Evolutionary conservation across 2,113 vertebrate genomes (phyloP).

Genomic region (Calyptomena viridis): DNA sequence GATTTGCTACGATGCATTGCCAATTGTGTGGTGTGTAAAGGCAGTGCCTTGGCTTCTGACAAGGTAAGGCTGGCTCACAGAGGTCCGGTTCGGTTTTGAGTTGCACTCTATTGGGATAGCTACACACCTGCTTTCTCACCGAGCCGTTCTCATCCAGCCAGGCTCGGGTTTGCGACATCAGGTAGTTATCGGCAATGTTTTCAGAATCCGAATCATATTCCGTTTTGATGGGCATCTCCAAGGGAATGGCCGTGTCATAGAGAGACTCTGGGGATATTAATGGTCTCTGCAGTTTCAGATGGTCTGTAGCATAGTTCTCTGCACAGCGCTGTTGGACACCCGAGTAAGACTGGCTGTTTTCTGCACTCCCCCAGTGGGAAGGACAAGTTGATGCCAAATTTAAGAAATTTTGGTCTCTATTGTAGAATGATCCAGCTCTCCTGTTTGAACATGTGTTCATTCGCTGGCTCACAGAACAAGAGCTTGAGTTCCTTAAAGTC

Average conservation of each 20-base stretch:
- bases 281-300: slow-evolving; percentile 76
- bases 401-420: slow-evolving; percentile 70
- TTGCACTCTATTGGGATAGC: slow-evolving; percentile 74
- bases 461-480: slow-evolving; percentile 64
- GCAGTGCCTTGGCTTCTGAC: slow-evolving; percentile 78
- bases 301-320: slow-evolving; percentile 73
- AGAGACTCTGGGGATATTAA: slow-evolving; percentile 56
- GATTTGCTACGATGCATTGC: slow-evolving; percentile 72
- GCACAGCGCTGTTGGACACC: slow-evolving; percentile 68
- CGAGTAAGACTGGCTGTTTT: slow-evolving; percentile 70
- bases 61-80: slow-evolving; percentile 75
- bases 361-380: slow-evolving; percentile 66
- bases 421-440: slow-evolving; percentile 71
- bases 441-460: slow-evolving; percentile 67
- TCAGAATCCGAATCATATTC: slow-evolving; percentile 88
- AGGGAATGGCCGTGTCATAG: slow-evolving; percentile 71
- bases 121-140: slow-evolving; percentile 68
- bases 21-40: slow-evolving; percentile 71
- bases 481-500: slow-evolving; percentile 66
- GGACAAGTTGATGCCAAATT: slow-evolving; percentile 72
- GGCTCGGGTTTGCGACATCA: slow-evolving; percentile 33
- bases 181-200: slow-evolving; percentile 73
- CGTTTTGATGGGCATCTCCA: slow-evolving; percentile 85
- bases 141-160: slow-evolving; percentile 75
- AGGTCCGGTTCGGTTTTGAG: slow-evolving; percentile 85